Percentiles rank a stretch among this genome's conserved stretches.
Evolutionary conservation across 2,113 vertebrate genomes (phyloP).

Genomic region (human): DNA sequence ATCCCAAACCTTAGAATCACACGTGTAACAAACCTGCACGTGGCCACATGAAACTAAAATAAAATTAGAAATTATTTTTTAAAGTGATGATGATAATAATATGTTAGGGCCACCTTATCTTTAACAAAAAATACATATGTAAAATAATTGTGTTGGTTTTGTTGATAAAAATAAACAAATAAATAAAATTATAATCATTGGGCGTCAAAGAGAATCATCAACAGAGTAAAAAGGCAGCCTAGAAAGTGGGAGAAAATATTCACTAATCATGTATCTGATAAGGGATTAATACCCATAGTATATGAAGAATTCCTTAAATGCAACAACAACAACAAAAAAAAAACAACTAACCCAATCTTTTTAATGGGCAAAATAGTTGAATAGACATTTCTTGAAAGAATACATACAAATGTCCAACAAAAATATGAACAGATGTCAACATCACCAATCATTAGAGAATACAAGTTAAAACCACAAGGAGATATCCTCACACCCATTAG

Average conservation of each 20-base stretch:
- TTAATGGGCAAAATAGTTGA: neutral
- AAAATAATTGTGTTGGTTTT: too few relatives aligned
- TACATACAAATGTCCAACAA: neutral
- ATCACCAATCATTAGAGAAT: neutral
- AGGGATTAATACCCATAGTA: neutral
- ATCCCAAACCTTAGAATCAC: too few relatives aligned
- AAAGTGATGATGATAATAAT: too few relatives aligned
- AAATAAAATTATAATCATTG: neutral
- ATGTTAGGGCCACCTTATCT: too few relatives aligned
- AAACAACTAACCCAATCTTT: neutral
- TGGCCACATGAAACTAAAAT: too few relatives aligned
- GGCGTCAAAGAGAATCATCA: neutral
- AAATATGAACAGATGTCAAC: neutral
- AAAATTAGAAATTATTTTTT: too few relatives aligned
- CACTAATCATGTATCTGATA: neutral
- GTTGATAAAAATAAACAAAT: too few relatives aligned
- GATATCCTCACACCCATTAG: neutral
- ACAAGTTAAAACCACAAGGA: neutral
- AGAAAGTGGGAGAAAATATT: neutral
- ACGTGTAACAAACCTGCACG: too few relatives aligned
- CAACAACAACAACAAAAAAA: neutral
- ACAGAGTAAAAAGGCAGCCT: neutral
- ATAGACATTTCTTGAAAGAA: neutral
- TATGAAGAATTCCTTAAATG: neutral
- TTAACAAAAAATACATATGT: too few relatives aligned